Percentiles rank a stretch among this genome's conserved stretches.
Evolutionary conservation across 2,797 vertebrate species (phyloP).

Genomic region (Trachops cirrhosus): DNA sequence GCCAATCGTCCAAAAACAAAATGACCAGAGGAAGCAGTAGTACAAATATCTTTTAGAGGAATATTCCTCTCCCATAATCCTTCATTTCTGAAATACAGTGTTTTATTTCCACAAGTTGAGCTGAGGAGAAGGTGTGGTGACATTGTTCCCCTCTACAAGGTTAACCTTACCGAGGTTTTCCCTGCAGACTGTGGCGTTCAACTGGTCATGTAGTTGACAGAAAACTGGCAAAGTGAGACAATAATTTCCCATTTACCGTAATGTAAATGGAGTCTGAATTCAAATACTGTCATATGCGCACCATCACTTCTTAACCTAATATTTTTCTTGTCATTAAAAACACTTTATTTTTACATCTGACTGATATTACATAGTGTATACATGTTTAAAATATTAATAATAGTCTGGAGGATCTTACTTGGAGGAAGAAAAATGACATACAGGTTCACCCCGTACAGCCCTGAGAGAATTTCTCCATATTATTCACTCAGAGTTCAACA

Average conservation of each 20-base stretch:
- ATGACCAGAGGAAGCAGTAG: slow-evolving; percentile 17
- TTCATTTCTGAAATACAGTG: not conserved
- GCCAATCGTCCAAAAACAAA: slow-evolving; percentile 56
- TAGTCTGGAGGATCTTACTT: not conserved
- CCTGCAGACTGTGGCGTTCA: not conserved
- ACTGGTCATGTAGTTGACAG: slow-evolving; percentile 52
- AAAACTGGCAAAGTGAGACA: slow-evolving; percentile 34
- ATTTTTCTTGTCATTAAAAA: slow-evolving; percentile 69
- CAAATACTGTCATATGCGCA: slow-evolving; percentile 1
- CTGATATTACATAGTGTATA: not conserved
- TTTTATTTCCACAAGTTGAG: not conserved
- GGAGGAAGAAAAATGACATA: not conserved
- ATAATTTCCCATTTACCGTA: slow-evolving; percentile 40
- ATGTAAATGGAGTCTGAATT: slow-evolving; percentile 45
- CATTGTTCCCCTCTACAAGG: not conserved
- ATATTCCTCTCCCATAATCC: not conserved
- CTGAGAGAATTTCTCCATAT: not conserved
- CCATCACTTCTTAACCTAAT: slow-evolving; percentile 30
- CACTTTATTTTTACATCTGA: slow-evolving; percentile 43
- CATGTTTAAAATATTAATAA: slow-evolving; percentile 13
- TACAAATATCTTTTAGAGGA: slow-evolving; percentile 5
- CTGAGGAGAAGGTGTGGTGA: not conserved
- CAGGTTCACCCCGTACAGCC: not conserved
- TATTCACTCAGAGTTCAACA: not conserved
- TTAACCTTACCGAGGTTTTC: slow-evolving; percentile 37